phyloP scores from a whole-genome alignment of 2,888 invertebrate genomes.

The Scaeva pyrastri region DNA sequence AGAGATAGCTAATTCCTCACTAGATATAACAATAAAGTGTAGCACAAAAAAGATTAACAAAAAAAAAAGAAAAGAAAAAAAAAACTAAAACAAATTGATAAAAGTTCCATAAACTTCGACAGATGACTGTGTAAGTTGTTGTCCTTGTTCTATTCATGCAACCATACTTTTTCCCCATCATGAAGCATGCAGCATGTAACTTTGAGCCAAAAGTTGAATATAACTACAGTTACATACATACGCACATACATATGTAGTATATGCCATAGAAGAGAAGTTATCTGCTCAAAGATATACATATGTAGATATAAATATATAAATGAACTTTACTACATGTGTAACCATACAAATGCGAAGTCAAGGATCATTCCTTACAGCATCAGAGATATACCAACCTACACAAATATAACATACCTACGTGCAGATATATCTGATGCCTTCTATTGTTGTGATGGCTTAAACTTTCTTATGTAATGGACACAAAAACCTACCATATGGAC shows the following conservation, averaged over 20 bases:
- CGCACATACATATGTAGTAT: too few species aligned
- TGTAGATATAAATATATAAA: neutral
- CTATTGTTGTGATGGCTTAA: conserved; percentile 69
- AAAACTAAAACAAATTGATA: conserved; percentile 69
- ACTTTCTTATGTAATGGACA: conserved; percentile 67
- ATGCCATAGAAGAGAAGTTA: conserved; percentile 42
- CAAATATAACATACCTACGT: neutral
- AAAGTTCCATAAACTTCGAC: conserved; percentile 50
- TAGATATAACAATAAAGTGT: conserved; percentile 34
- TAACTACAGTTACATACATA: too few species aligned
- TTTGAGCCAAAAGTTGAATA: conserved; percentile 18
- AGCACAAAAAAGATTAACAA: conserved; percentile 33
- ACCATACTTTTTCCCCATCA: neutral
- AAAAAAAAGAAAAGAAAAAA: conserved; percentile 39
- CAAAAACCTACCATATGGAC: conserved; percentile 56
- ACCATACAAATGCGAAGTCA: conserved; percentile 66
- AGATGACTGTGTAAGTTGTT: neutral
- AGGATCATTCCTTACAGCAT: conserved; percentile 59
- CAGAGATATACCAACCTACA: neutral
- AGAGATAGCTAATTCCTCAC: conserved; percentile 41
- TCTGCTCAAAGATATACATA: neutral
- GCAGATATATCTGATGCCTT: conserved; percentile 42
- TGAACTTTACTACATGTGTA: neutral
- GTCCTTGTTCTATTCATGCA: neutral
- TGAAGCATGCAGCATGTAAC: neutral